Base-by-base conservation (phyloP, 2,888 invertebrate species). In the Lithophane semibrunnea region DNA sequence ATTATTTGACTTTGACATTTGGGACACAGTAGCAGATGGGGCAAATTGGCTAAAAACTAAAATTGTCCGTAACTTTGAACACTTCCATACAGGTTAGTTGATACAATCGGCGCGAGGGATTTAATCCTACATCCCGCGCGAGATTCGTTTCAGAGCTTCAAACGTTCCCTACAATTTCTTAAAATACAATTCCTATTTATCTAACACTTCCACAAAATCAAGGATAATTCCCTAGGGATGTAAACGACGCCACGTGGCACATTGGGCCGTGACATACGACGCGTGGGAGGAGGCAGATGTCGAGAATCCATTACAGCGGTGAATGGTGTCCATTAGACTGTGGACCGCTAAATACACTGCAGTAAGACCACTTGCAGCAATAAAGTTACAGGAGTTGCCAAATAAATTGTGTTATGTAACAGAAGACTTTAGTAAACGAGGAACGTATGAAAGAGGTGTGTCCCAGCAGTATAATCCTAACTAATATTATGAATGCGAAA, bases 211-310 rank as follows among this genome's bases (percentile, higher is more conserved):
- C 8, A 79, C 18, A 52, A 63, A 80, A 76, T 37, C 65, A 63
- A 58, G 37, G 56, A 73, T 52, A 54, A 56, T 80, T 21, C 42
- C 18, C 5, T 37, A 44, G 63, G 42, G 58, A 75, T 44, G 13
- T 47, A 56, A 69, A 42, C 47, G 61, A 1, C n/a, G 37, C 42
- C 75, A 67, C 69, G 69, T 79, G 83, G 73, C 7, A 67, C 58
- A 24, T 13, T 52, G 16, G 5, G 16, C 1, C 47, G 56, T 68
- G 54, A 60, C 58, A 66, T 47, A 63, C 24, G 8, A 12, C 21
- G 76, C 65, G 72, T 80, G 86, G 79, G 85, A 79, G 47, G 64
- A 49, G 54, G 37, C 86, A 87, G 85, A 77, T 85, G 86, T 68
- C 70, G 16, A 63, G 56, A 67, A 64, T 85, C 80, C 85, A 86